phyloP scores from a whole-genome alignment of 2,113 vertebrate genomes.

The Catharus minimus region DNA sequence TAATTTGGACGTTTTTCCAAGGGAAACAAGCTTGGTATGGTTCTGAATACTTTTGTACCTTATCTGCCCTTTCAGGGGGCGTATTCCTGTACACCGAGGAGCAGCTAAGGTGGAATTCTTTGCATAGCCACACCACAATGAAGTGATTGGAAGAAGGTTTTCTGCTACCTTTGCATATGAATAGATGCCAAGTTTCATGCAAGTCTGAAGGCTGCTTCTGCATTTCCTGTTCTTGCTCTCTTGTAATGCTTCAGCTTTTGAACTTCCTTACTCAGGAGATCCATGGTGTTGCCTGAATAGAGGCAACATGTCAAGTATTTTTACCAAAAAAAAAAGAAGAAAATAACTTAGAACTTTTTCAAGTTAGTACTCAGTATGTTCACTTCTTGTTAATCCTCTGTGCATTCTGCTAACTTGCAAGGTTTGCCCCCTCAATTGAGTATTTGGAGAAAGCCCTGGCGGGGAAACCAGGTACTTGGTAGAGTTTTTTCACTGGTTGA shows the following conservation, averaged over 20 bases:
- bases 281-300: not conserved
- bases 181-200: not conserved
- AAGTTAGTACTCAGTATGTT: not conserved
- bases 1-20: not conserved
- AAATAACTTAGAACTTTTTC: not conserved
- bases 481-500: not conserved
- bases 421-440: rapidly evolving
- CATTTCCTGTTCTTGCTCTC: not conserved
- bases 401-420: not conserved
- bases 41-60: not conserved
- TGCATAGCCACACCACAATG: not conserved
- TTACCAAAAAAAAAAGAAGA: not conserved
- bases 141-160: not conserved
- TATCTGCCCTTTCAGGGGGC: not conserved
- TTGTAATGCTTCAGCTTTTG: not conserved
- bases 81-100: not conserved
- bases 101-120: not conserved
- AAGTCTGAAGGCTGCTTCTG: not conserved
- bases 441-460: not conserved
- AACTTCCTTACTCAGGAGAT: not conserved
- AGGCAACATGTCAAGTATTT: not conserved
- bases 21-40: not conserved
- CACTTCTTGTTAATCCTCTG: not conserved
- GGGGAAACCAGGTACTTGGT: not conserved
- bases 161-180: not conserved